Evolutionary conservation across 2,888 invertebrate genomes (phyloP), one percentile per base, ranked within the genome.

Genomic region (Drosophila rubida): DNA sequence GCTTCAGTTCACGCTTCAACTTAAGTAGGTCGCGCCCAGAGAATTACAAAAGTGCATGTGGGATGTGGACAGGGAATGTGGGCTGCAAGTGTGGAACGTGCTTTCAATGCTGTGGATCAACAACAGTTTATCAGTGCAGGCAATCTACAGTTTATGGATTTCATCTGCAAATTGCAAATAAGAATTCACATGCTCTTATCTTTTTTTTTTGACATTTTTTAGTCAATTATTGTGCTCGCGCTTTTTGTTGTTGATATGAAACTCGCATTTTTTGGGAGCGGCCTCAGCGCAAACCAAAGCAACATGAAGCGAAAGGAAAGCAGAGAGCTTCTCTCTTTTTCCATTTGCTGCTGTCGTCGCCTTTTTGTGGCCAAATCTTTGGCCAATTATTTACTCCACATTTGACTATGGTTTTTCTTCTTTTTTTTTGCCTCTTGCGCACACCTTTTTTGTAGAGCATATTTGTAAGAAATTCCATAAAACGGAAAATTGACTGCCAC

Each of bases 251-350:
- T 81, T 86, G 65, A 84, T 37, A 11, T 32, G 5, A 79, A 67
- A 19, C 71, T 77, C 67, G 58, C 60, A 65, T 61, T 65, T 83
- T 84, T 84, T 75, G 85, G 84, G 84, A 84, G 84, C 84, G 84
- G 84, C 75, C 78, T 23, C 32, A 51, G 41, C 22, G 25, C 25
- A 64, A 62, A 44, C 53, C 58, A 66, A 62, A 54, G 61, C 62
- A 61, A 67, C 44, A 61, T 27, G 13, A 48, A 13, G 57, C 35
- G 13, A 35, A 37, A 37, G 35, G 11, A 59, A 61, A 71, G 42
- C 32, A 66, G 68, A 69, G 69, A 75, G 62, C 41, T 70, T 66
- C 82, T 75, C 85, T 79, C 79, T 78, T 76, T 63, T 69, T 42
- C 54, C 35, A 19, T 19, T 19, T 19, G 57, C 67, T 48, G 27